A percentile compares a stretch with the other conserved stretches of the same genome.
Conservation (phyloP, 64 coral and sea anemone species). For the Hydrozoanthus tunicans region DNA sequence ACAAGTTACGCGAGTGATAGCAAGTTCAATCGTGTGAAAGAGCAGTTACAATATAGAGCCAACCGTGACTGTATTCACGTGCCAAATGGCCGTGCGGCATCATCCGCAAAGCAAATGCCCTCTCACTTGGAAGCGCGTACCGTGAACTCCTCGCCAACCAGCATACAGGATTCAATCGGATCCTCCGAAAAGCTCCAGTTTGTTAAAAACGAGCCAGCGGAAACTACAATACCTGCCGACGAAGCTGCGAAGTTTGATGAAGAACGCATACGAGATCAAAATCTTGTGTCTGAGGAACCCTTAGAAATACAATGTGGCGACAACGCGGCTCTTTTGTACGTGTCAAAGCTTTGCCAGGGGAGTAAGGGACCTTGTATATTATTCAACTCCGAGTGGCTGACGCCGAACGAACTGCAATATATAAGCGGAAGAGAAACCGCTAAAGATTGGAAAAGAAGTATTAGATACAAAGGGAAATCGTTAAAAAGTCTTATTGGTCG, state of each 20-base stretch:
- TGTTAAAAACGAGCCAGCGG: constrained; percentile 41
- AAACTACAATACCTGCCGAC: constrained; percentile 15
- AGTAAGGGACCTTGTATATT: constrained; percentile 99
- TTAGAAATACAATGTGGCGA: constrained; percentile 98
- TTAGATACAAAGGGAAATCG: constrained; percentile 96
- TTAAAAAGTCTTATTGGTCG: constrained; percentile 97
- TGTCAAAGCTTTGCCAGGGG: constrained; percentile 97
- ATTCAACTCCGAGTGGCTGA: constrained; percentile 90
- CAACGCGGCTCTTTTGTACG: constrained; percentile 86
- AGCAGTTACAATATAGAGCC: constrained; percentile 31
- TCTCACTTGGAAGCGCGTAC: constrained; percentile 7
- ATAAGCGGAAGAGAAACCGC: constrained; percentile 98
- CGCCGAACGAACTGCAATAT: constrained; percentile 97
- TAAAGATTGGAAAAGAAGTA: constrained; percentile 99
- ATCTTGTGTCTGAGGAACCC: constrained; percentile 81
- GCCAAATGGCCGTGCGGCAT: background rate
- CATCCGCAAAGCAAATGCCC: constrained; percentile 35
- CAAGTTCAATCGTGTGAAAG: constrained; percentile 39
- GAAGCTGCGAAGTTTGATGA: constrained; percentile 54
- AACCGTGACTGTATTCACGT: constrained; percentile 34
- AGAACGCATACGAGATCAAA: constrained; percentile 38
- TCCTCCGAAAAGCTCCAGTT: constrained; percentile 27
- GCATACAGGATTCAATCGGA: constrained; percentile 1
- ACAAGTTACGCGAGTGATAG: constrained; percentile 6
- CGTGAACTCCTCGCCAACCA: background rate